Conservation (phyloP, 2,888 invertebrate species). For the Scelioninae gen. 1 region DNA sequence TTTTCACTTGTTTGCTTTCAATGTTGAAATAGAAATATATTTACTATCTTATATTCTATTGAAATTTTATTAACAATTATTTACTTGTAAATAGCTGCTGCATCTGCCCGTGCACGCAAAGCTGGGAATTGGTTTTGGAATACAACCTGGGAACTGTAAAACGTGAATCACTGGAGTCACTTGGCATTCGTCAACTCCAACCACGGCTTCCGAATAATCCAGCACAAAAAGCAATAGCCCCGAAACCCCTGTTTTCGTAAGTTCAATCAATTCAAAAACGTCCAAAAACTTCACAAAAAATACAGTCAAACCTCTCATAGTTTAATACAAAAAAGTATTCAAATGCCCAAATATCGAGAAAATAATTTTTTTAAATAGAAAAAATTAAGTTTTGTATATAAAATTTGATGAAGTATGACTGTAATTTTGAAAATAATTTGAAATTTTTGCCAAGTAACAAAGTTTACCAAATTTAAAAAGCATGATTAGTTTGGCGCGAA, state of each 20-base stretch:
- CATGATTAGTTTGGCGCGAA: constrained; percentile 27
- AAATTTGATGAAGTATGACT: not conserved
- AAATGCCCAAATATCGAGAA: too few species aligned
- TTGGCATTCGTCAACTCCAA: constrained; percentile 91
- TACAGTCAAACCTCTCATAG: not conserved
- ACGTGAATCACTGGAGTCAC: constrained; percentile 96
- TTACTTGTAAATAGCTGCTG: constrained; percentile 95
- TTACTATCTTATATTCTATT: too few species aligned
- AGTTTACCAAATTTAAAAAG: constrained; percentile 54
- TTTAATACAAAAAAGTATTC: too few species aligned
- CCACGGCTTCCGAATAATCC: constrained; percentile 79
- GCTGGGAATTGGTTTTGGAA: constrained; percentile 96
- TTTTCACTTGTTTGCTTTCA: too few species aligned
- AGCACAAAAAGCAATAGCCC: constrained; percentile 74
- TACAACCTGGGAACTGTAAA: constrained; percentile 95
- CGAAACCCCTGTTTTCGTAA: constrained; percentile 74
- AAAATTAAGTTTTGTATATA: not conserved
- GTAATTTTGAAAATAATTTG: not conserved
- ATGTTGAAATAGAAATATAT: too few species aligned
- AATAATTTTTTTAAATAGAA: not conserved
- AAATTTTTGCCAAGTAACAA: not conserved
- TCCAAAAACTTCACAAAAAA: not conserved
- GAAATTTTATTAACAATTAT: constrained; percentile 1
- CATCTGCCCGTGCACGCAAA: constrained; percentile 96
- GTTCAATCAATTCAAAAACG: constrained; percentile 20